phyloP scores from a whole-genome alignment of 2,888 invertebrate genomes.

The Stictocephala bisonia region DNA sequence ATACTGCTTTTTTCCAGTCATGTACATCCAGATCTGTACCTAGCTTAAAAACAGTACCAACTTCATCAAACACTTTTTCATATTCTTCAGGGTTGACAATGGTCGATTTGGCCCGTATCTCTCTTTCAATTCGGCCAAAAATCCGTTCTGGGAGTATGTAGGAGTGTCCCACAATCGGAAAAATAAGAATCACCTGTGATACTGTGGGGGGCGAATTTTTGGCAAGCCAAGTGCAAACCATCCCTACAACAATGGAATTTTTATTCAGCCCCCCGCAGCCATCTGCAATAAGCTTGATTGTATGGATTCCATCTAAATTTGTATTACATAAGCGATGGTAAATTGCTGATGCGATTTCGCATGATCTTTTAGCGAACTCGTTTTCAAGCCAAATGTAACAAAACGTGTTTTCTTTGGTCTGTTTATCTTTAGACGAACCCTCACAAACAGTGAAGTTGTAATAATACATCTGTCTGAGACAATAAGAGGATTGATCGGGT shows the following conservation, averaged over 20 bases:
- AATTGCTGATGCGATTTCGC: slow-evolving; percentile 61
- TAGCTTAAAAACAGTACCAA: slow-evolving; percentile 51
- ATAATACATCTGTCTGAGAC: slow-evolving; percentile 60
- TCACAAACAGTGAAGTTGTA: slow-evolving; percentile 62
- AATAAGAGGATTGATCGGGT: slow-evolving; percentile 62
- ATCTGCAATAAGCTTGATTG: slow-evolving; percentile 46
- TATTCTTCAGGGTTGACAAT: slow-evolving; percentile 52
- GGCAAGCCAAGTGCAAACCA: slow-evolving; percentile 42
- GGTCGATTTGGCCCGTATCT: slow-evolving; percentile 50
- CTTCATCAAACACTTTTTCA: slow-evolving; percentile 49
- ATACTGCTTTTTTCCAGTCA: slow-evolving; percentile 53
- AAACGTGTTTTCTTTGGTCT: slow-evolving; percentile 57
- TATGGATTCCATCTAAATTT: slow-evolving; percentile 9
- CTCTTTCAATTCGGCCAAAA: slow-evolving; percentile 59
- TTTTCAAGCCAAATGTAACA: slow-evolving; percentile 61
- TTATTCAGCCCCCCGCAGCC: slow-evolving; percentile 40
- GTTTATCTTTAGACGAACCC: slow-evolving; percentile 58
- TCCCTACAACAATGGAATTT: slow-evolving; percentile 35
- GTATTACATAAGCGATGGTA: slow-evolving; percentile 51
- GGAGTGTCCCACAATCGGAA: slow-evolving; percentile 60
- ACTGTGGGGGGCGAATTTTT: too few relatives aligned
- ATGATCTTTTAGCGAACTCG: slow-evolving; percentile 59
- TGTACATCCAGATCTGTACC: slow-evolving; percentile 48
- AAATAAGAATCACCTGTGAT: slow-evolving; percentile 53
- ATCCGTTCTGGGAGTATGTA: slow-evolving; percentile 59